Base-by-base conservation (phyloP, 2,113 vertebrate genomes). In the Heterotis niloticus region DNA sequence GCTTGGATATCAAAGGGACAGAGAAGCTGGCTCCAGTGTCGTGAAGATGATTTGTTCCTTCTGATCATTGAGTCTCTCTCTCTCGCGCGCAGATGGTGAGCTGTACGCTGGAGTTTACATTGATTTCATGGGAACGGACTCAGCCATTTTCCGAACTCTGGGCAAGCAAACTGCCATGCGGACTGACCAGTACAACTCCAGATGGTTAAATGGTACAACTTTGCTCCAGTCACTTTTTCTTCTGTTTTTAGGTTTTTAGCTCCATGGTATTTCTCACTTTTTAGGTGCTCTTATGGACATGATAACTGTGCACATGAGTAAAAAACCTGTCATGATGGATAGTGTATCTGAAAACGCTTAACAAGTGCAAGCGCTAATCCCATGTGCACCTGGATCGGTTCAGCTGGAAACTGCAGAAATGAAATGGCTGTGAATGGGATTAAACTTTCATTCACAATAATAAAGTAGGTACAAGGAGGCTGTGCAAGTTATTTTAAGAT, bases 111-210 rank as follows among this genome's bases (percentile, higher is more conserved):
- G 96, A 0, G 97, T 99, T 79, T 99, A 99, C 89, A 97, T 99
- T 0, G 98, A 99, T 86, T 99, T 99, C 92, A 99, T 99, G 98
- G 98, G 97, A 87, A 99, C 97, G 0, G 98, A 99, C 0, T 97
- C 98, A 0, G 96, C 97, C 84, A 99, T 99, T 88, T 99, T 99
- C 89, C 95, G 97, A 80, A 99, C 97, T 0, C 94, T 99, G 84
- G 96, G 98, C 83, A 96, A 97, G 84, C 96, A 99, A 91, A 98
- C 98, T 0, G 96, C 96, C 88, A 99, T 99, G 97, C 94, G 98
- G 87, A 99, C 97, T 0, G 98, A 99, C 88, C 98, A 99, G 90
- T 98, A 99, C 92, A 99, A 99, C 83, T 99, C 98, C 59, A 96
- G 96, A 88, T 99, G 98, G 98, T 92, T 99, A 76, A 97, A 99